A percentile compares a stretch with the other conserved stretches of the same genome.
These are phyloP conservation scores for Hipparchia sbordonii DNA, from an alignment of 2,888 invertebrate genomes.

Conservation along the genomic window DNA sequence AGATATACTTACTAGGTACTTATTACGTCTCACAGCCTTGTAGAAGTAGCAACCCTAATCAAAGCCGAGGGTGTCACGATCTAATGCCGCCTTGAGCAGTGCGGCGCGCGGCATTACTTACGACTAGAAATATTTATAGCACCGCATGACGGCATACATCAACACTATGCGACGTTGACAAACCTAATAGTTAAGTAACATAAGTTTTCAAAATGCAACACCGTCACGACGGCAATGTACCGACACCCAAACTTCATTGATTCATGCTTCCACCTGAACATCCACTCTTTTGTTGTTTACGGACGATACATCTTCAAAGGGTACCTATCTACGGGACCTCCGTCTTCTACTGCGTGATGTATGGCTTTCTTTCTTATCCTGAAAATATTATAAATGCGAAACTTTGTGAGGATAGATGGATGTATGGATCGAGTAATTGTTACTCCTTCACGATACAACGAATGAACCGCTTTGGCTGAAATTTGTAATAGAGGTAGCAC, in stretches of 20 bases:
- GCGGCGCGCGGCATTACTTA: constrained; percentile 47
- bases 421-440: too few species aligned
- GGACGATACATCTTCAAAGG: too few species aligned
- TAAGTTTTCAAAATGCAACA: constrained; percentile 41
- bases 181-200: constrained; percentile 58
- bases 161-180: constrained; percentile 69
- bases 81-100: constrained; percentile 49
- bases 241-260: constrained; percentile 20
- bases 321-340: neutral
- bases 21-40: neutral
- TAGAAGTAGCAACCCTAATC: constrained; percentile 3
- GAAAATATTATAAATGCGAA: too few species aligned
- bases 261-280: neutral
- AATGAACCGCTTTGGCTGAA: too few species aligned
- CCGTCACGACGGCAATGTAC: neutral
- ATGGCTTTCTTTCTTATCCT: too few species aligned
- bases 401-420: too few species aligned
- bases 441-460: too few species aligned
- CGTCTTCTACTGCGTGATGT: too few species aligned
- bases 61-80: constrained; percentile 48
- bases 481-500: too few species aligned
- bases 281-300: too few species aligned
- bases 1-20: too few species aligned
- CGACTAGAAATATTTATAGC: constrained; percentile 66
- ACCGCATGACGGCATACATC: constrained; percentile 54